phyloP scores from a whole-genome alignment of 2,113 vertebrate genomes.

The Pseudois nayaur region DNA sequence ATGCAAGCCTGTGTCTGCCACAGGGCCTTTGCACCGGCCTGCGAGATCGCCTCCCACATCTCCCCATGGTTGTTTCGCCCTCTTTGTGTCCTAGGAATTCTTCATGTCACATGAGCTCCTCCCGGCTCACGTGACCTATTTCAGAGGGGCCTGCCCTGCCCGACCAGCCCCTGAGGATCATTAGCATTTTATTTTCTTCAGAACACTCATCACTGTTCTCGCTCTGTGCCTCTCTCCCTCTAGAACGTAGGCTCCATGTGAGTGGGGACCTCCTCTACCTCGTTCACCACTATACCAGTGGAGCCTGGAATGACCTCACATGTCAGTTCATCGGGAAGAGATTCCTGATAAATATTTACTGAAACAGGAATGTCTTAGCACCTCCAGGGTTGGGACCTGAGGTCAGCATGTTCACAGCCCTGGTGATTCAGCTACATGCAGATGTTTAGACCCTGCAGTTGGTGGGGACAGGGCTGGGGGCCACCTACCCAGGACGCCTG shows the following conservation, averaged over 20 bases:
- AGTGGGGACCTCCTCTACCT: neutral
- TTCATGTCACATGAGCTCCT: neutral
- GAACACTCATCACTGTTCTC: neutral
- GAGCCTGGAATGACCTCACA: neutral
- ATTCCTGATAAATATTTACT: neutral
- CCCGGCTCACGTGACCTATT: neutral
- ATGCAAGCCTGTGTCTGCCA: neutral
- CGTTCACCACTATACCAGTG: neutral
- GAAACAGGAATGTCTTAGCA: neutral
- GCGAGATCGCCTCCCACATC: neutral
- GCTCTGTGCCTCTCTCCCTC: neutral
- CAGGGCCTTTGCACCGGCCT: neutral
- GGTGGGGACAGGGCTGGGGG: neutral
- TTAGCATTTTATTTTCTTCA: neutral
- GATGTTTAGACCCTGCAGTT: neutral
- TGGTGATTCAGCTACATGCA: neutral
- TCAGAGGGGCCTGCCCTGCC: neutral
- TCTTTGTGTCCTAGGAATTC: neutral
- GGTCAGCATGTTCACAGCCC: neutral
- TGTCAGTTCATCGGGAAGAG: neutral
- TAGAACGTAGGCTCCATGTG: neutral
- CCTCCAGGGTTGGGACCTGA: neutral
- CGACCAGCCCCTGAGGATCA: neutral
- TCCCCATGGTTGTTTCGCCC: neutral
- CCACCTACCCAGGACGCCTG: constrained; percentile 84